Evolutionary conservation across 2,113 vertebrate genomes (phyloP).

Genomic region (Anoura caudifer): DNA sequence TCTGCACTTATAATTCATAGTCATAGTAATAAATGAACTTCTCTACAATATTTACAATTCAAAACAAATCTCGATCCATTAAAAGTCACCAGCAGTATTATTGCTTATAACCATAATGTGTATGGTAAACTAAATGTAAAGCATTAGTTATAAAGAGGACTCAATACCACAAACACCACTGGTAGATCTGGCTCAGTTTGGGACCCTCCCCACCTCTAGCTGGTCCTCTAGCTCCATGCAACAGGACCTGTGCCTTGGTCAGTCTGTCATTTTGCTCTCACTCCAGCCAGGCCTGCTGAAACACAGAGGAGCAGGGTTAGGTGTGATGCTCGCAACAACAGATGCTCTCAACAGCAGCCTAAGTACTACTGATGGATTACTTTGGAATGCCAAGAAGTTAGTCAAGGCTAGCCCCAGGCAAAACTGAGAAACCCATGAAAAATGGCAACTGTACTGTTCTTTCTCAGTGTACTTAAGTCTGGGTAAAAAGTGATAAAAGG

Average conservation of each 20-base stretch:
- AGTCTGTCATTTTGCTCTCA: not conserved
- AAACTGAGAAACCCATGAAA: not conserved
- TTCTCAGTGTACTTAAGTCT: not conserved
- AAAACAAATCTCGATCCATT: not conserved
- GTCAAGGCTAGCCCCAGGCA: not conserved
- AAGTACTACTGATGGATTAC: no score
- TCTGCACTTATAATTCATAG: not conserved
- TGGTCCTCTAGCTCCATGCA: fast-evolving
- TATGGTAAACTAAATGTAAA: not conserved
- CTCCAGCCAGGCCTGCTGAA: fast-evolving
- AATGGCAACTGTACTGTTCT: not conserved
- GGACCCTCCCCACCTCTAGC: not conserved
- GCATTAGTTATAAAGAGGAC: not conserved
- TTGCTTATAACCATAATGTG: not conserved
- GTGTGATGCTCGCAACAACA: not conserved
- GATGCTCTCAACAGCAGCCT: not conserved
- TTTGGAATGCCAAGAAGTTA: not conserved
- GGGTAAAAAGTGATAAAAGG: not conserved
- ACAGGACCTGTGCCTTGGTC: not conserved
- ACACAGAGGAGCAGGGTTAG: not conserved
- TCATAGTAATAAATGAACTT: not conserved
- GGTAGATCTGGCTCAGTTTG: not conserved
- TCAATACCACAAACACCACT: fast-evolving
- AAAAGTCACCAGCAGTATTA: not conserved
- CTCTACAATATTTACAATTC: not conserved